These are phyloP conservation scores for Kryphioiulus occultus DNA, from an alignment of 2,888 invertebrate genomes.

Conservation along the genomic window DNA sequence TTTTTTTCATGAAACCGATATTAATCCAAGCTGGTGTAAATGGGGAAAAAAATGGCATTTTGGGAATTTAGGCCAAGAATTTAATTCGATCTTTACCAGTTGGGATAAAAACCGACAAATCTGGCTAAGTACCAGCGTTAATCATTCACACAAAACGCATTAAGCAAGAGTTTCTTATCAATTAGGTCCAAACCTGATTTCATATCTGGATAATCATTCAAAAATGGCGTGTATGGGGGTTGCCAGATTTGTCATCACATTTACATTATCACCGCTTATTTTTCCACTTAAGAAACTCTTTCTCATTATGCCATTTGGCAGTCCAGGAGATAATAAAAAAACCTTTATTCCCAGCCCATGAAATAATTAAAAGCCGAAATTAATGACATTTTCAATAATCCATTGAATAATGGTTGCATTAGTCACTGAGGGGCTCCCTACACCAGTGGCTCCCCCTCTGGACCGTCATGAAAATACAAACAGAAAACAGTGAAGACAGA, in stretches of 20 bases:
- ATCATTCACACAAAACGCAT: not conserved
- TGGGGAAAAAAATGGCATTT: not conserved
- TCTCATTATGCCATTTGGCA: slow-evolving; percentile 3
- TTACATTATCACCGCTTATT: not conserved
- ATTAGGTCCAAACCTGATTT: not conserved
- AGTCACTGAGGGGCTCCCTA: not conserved
- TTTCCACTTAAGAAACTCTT: not conserved
- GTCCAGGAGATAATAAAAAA: slow-evolving; percentile 4
- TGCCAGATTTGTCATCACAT: not conserved
- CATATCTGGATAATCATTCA: not conserved
- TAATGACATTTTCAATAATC: slow-evolving; percentile 16
- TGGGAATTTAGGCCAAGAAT: not conserved
- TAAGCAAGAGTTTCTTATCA: not conserved
- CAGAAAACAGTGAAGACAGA: slow-evolving; percentile 11
- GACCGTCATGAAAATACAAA: not conserved
- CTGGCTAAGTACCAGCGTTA: not conserved
- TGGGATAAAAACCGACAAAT: not conserved
- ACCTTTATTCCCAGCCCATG: not conserved
- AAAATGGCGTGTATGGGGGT: not conserved
- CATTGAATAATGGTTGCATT: slow-evolving; percentile 22
- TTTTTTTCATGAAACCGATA: no score
- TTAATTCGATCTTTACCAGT: not conserved
- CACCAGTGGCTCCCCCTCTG: not conserved
- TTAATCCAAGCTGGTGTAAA: no score
- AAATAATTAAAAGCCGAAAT: slow-evolving; percentile 29